These are phyloP conservation scores for Protonemura montana DNA, from an alignment of 2,888 invertebrate genomes.

Conservation along the genomic window DNA sequence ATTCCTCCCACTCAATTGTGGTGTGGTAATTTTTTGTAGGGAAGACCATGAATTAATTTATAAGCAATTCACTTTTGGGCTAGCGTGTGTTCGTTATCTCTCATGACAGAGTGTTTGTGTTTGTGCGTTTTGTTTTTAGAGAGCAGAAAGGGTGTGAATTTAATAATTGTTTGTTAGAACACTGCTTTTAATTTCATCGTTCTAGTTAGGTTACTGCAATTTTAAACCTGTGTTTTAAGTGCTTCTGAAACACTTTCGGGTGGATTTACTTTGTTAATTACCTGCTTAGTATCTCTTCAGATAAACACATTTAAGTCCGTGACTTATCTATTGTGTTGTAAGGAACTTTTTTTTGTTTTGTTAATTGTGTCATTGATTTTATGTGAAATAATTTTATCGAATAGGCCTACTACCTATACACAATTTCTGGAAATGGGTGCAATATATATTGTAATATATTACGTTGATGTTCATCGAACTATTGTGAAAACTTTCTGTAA, in stretches of 20 bases:
- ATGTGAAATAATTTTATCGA: background rate
- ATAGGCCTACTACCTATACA: background rate
- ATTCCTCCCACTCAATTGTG: background rate
- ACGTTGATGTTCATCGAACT: background rate
- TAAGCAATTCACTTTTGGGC: background rate
- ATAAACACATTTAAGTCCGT: background rate
- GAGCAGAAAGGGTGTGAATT: background rate
- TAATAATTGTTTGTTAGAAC: background rate
- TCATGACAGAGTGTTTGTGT: background rate
- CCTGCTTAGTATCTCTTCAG: background rate
- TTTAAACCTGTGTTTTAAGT: background rate
- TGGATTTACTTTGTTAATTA: background rate
- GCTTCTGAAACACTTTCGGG: background rate
- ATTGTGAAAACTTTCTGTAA: background rate
- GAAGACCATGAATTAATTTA: slow-evolving; percentile 17
- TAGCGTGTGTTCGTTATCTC: background rate
- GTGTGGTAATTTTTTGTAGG: background rate
- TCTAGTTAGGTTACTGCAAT: background rate
- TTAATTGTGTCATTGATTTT: background rate
- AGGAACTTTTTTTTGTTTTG: background rate
- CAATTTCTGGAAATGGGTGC: background rate
- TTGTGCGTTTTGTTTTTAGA: background rate
- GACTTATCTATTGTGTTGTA: background rate
- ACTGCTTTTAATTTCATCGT: background rate
- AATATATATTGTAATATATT: background rate